Conservation (phyloP, 2,888 invertebrate genomes). For the Taenaris catops region DNA sequence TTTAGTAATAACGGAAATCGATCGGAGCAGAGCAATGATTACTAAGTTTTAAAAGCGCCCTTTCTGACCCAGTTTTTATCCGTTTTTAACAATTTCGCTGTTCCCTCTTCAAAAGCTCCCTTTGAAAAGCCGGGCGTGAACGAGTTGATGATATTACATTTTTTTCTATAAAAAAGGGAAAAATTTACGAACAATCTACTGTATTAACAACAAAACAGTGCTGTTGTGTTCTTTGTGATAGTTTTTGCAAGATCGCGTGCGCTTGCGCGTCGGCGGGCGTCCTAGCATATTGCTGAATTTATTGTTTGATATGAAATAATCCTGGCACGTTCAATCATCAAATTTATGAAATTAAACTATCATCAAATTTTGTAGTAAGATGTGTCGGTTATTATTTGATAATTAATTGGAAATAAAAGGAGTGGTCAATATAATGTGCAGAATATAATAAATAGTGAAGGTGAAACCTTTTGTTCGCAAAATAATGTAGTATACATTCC, state of each 20-base stretch:
- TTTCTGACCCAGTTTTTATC: constrained; percentile 79
- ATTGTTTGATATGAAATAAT: too few species aligned
- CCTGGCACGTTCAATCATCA: too few species aligned
- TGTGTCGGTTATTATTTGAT: too few species aligned
- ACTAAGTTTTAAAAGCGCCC: constrained; percentile 77
- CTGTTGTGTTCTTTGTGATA: constrained; percentile 66
- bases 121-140: constrained; percentile 78
- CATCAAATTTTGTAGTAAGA: too few species aligned
- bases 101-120: constrained; percentile 70
- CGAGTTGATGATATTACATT: constrained; percentile 80
- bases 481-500: too few species aligned
- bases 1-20: constrained; percentile 74
- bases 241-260: constrained; percentile 76
- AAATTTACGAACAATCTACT: constrained; percentile 77
- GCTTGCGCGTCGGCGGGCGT: constrained; percentile 76
- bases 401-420: too few species aligned
- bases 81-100: constrained; percentile 70
- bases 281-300: too few species aligned
- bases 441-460: too few species aligned
- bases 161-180: constrained; percentile 54
- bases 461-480: too few species aligned
- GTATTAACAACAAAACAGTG: constrained; percentile 77
- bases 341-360: too few species aligned
- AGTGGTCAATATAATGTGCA: too few species aligned
- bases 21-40: constrained; percentile 73